phyloP scores from a whole-genome alignment of 1,140 invertebrate species.

The Drosophila ironensis region DNA sequence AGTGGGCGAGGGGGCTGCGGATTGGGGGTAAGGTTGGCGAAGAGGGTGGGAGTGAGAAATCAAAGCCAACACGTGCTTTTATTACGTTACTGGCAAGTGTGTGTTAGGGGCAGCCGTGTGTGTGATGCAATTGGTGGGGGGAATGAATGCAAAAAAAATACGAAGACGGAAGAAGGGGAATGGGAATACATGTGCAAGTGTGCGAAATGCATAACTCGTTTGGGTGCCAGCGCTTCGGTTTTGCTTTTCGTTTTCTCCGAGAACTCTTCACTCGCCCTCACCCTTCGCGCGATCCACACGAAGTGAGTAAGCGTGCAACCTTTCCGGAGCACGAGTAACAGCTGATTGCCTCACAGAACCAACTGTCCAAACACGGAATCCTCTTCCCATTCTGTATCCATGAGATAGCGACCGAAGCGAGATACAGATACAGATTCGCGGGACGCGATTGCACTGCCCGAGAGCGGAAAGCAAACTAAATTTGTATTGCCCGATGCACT shows the following conservation, averaged over 20 bases:
- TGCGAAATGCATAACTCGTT: constrained; percentile 52
- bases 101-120: constrained; percentile 6
- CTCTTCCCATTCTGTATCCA: no score
- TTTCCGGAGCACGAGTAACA: neutral
- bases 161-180: constrained; percentile 5
- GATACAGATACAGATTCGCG: no score
- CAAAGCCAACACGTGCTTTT: constrained; percentile 78
- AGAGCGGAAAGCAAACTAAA: no score
- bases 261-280: neutral
- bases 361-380: neutral
- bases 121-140: constrained; percentile 62
- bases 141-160: constrained; percentile 29
- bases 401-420: no score
- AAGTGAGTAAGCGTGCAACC: no score
- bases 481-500: no score
- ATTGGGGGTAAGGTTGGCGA: neutral
- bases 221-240: no score
- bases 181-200: constrained; percentile 1
- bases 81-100: constrained; percentile 60
- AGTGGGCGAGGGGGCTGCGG: neutral
- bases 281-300: no score
- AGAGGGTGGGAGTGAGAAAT: constrained; percentile 36
- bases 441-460: neutral
- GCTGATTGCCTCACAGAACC: neutral
- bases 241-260: neutral